These are phyloP conservation scores for Ecliptopera silaceata DNA, from an alignment of 2,888 invertebrate species.

Conservation along the genomic window DNA sequence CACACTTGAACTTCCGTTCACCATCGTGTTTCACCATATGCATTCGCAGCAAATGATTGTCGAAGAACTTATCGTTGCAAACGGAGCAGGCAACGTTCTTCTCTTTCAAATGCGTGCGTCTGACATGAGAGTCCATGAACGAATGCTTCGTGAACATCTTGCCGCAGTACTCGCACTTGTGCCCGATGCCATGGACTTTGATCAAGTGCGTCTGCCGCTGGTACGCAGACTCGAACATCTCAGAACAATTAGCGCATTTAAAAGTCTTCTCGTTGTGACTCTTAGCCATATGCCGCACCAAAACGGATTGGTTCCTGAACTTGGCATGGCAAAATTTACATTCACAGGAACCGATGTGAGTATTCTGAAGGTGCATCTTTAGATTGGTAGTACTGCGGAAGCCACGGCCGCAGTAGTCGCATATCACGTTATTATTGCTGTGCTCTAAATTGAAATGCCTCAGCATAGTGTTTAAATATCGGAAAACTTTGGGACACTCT, in stretches of 20 bases:
- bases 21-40: conserved; percentile 82
- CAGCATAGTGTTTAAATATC: conserved; percentile 66
- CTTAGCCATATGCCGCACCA: conserved; percentile 68
- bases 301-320: conserved; percentile 67
- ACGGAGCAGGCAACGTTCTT: conserved; percentile 70
- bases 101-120: conserved; percentile 74
- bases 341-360: conserved; percentile 63
- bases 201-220: conserved; percentile 80
- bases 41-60: conserved; percentile 64
- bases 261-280: conserved; percentile 67
- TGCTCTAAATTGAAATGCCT: conserved; percentile 71
- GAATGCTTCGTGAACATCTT: conserved; percentile 76
- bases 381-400: conserved; percentile 65
- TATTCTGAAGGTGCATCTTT: conserved; percentile 64
- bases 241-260: conserved; percentile 69
- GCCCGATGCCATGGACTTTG: conserved; percentile 70
- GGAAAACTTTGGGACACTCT: conserved; percentile 58
- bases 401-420: conserved; percentile 70
- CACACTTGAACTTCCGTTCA: conserved; percentile 80
- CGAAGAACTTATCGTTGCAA: conserved; percentile 71
- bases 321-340: conserved; percentile 64
- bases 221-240: conserved; percentile 76
- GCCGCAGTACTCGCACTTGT: conserved; percentile 67
- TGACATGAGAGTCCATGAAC: conserved; percentile 72
- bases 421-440: conserved; percentile 69